Percentiles rank a stretch among this genome's conserved stretches.
Evolutionary conservation across 2,888 invertebrate genomes (phyloP).

Genomic region (Thera obeliscata): DNA sequence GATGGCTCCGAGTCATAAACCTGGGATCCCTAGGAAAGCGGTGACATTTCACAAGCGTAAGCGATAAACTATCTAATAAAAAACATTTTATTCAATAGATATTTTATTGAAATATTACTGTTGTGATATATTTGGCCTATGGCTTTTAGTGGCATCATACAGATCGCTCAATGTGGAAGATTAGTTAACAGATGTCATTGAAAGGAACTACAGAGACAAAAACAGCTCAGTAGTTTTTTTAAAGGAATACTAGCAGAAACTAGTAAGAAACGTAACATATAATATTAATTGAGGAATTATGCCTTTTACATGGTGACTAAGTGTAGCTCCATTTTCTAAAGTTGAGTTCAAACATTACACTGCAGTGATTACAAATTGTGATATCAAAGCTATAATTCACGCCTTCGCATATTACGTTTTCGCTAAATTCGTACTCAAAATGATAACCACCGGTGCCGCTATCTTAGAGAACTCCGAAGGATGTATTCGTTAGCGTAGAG

Average conservation of each 20-base stretch:
- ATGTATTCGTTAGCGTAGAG: slow-evolving; percentile 23
- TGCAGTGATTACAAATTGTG: not conserved
- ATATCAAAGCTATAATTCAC: not conserved
- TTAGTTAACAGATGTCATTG: no score
- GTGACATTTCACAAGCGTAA: not conserved
- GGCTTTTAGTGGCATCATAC: no score
- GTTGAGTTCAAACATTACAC: not conserved
- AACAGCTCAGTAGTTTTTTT: no score
- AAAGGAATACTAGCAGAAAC: no score
- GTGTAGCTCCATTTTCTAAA: not conserved
- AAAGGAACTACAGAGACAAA: no score
- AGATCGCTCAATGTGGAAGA: no score
- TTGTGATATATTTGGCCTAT: no score
- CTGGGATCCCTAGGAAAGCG: slow-evolving; percentile 5
- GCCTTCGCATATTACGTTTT: not conserved
- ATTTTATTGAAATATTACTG: no score
- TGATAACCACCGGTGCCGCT: slow-evolving; percentile 2
- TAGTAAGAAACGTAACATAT: no score
- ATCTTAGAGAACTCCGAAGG: slow-evolving; percentile 17
- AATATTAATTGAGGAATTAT: no score
- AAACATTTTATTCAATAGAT: no score
- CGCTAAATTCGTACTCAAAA: slow-evolving; percentile 1
- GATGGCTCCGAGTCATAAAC: slow-evolving; percentile 14
- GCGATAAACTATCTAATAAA: no score
- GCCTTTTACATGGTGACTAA: not conserved